phyloP scores from a whole-genome alignment of 2,888 invertebrate genomes.

The Troilus luridus region DNA sequence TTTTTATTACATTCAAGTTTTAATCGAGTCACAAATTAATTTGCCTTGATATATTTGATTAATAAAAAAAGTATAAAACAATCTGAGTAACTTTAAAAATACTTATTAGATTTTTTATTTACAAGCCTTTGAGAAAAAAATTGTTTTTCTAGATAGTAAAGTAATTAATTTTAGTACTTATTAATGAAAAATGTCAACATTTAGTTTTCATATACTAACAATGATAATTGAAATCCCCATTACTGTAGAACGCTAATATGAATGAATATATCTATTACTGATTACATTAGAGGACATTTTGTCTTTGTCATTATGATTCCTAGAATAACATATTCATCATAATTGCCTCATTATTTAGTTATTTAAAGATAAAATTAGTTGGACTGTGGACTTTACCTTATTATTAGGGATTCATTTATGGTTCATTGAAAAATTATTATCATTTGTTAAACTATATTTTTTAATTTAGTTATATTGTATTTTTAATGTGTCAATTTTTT shows the following conservation, averaged over 20 bases:
- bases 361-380: background rate
- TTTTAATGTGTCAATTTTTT: background rate
- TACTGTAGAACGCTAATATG: too few relatives aligned
- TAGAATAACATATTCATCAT: background rate
- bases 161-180: background rate
- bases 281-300: background rate
- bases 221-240: background rate
- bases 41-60: background rate
- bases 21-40: background rate
- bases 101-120: background rate
- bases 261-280: background rate
- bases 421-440: background rate
- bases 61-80: background rate
- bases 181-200: background rate
- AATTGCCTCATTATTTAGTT: background rate
- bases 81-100: background rate
- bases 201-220: background rate
- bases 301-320: background rate
- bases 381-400: background rate
- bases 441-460: background rate
- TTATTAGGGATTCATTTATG: background rate
- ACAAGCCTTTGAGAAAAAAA: background rate
- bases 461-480: background rate
- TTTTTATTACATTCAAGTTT: background rate
- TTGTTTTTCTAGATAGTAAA: background rate